These are phyloP conservation scores for Microplitis deprimator DNA, from an alignment of 2,888 invertebrate genomes.

Conservation along the genomic window DNA sequence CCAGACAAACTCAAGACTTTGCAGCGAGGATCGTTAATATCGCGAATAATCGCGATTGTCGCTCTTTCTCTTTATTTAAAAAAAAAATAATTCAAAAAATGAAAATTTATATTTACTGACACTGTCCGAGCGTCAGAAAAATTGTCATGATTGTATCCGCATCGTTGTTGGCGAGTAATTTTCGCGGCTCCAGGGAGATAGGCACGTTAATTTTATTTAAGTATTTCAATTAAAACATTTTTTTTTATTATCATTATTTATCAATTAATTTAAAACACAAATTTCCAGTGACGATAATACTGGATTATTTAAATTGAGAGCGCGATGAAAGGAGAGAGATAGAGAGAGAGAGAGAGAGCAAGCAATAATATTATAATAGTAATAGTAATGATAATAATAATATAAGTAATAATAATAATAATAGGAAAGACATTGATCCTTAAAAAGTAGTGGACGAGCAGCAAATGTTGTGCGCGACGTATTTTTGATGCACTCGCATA, in stretches of 20 bases:
- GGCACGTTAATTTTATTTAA: constrained; percentile 35
- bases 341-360: constrained; percentile 32
- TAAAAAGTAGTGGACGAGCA: constrained; percentile 51
- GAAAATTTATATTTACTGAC: background rate
- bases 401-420: background rate
- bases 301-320: constrained; percentile 25
- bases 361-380: constrained; percentile 22
- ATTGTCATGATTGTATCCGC: constrained; percentile 43
- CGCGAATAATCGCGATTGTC: constrained; percentile 18
- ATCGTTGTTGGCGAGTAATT: constrained; percentile 41
- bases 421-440: constrained; percentile 37
- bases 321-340: background rate
- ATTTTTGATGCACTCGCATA: constrained; percentile 37
- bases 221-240: constrained; percentile 20
- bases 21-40: constrained; percentile 10
- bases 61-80: constrained; percentile 36
- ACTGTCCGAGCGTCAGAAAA: background rate
- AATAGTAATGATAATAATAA: constrained; percentile 3
- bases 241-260: background rate
- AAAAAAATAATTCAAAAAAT: background rate
- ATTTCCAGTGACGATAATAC: constrained; percentile 24
- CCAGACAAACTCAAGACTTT: constrained; percentile 24
- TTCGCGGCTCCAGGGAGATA: constrained; percentile 36
- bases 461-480: constrained; percentile 40
- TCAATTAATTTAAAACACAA: background rate